Evolutionary conservation across 2,888 invertebrate genomes (phyloP).

Genomic region (Piscicola geometra): DNA sequence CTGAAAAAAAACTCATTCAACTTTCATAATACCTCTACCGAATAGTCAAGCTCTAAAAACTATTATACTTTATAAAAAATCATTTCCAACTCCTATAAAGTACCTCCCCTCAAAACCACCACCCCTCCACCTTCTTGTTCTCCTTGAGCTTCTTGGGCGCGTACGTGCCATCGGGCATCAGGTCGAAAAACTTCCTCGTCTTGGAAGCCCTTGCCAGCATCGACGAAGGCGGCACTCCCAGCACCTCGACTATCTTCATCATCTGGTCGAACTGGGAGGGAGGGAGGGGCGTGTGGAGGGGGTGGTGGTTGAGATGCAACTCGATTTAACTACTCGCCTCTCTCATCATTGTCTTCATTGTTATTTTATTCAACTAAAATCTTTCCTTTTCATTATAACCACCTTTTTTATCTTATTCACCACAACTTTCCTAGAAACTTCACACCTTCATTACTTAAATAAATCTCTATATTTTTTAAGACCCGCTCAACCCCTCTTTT

Average conservation of each 20-base stretch:
- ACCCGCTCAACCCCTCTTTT: background rate
- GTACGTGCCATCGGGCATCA: slow-evolving; percentile 85
- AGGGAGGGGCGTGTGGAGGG: too few relatives aligned
- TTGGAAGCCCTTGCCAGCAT: slow-evolving; percentile 92
- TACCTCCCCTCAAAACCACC: background rate
- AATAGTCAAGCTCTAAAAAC: too few relatives aligned
- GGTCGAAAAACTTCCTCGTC: slow-evolving; percentile 95
- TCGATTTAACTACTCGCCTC: too few relatives aligned
- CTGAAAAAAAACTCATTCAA: too few relatives aligned
- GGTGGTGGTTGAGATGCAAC: too few relatives aligned
- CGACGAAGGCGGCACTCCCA: slow-evolving; percentile 95
- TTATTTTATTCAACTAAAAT: too few relatives aligned
- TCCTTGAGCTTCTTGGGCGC: slow-evolving; percentile 81
- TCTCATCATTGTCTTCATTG: too few relatives aligned
- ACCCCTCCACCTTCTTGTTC: slow-evolving; percentile 54
- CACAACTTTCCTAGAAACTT: too few relatives aligned
- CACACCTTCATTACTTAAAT: background rate
- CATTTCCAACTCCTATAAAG: background rate
- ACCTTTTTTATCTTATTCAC: too few relatives aligned
- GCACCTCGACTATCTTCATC: slow-evolving; percentile 99
- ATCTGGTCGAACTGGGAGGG: slow-evolving; percentile 81
- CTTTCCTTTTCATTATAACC: too few relatives aligned
- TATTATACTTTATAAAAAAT: too few relatives aligned
- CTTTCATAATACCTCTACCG: too few relatives aligned
- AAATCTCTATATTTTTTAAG: background rate